These are phyloP conservation scores for Furnarius figulus DNA, from an alignment of 2,113 vertebrate species.

Conservation along the genomic window DNA sequence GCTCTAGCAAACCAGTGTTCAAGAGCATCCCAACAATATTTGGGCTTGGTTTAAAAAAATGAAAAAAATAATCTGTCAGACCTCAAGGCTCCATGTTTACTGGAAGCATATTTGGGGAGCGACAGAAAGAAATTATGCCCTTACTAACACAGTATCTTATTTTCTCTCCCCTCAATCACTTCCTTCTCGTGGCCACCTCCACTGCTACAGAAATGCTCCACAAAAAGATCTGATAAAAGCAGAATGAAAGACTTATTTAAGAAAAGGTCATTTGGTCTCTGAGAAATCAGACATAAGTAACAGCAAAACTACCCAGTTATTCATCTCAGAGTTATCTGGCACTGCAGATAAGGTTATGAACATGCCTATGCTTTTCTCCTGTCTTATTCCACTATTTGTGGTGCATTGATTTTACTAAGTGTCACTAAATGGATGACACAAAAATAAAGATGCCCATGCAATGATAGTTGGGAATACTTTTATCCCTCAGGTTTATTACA, in stretches of 20 bases:
- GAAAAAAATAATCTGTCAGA: background rate
- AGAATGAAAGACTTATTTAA: background rate
- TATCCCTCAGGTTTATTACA: background rate
- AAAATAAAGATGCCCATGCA: background rate
- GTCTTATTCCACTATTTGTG: background rate
- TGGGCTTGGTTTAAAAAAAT: background rate
- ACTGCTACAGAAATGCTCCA: background rate
- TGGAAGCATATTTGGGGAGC: background rate
- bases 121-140: background rate
- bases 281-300: background rate
- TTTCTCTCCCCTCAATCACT: background rate
- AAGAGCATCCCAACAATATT: background rate
- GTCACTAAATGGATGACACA: slow-evolving; percentile 8
- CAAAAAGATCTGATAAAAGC: background rate
- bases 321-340: background rate
- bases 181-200: background rate
- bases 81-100: background rate
- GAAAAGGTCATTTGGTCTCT: background rate
- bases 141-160: background rate
- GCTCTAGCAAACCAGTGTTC: background rate
- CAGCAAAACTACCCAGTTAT: background rate
- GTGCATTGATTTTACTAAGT: background rate
- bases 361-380: background rate
- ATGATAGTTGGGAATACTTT: background rate
- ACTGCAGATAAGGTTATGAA: background rate